A percentile compares a stretch with the other conserved stretches of the same genome.
Conservation (phyloP, 53 echinoderm and acorn worm species). For the Crossaster papposus region DNA sequence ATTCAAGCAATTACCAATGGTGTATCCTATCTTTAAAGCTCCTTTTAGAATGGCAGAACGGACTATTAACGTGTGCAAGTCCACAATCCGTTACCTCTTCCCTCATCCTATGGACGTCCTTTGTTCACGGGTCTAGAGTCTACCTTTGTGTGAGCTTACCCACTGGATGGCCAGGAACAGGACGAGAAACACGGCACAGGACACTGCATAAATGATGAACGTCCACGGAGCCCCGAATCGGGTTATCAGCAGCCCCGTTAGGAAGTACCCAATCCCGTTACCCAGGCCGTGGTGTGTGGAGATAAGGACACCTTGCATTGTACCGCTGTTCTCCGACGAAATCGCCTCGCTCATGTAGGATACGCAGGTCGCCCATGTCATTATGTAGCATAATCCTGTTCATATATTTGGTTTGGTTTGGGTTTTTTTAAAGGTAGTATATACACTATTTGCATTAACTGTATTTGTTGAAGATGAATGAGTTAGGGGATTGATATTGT, state of each 20-base stretch:
- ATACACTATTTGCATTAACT: no score
- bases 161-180: constrained; percentile 65
- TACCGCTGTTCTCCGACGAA: constrained; percentile 62
- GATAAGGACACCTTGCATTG: constrained; percentile 76
- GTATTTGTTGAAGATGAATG: no score
- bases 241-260: constrained; percentile 70
- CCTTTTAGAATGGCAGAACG: no score
- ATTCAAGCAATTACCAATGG: no score
- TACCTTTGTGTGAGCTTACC: constrained; percentile 60
- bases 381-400: constrained; percentile 68
- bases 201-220: constrained; percentile 66
- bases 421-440: no score
- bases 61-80: no score
- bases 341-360: constrained; percentile 75
- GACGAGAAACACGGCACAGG: constrained; percentile 52
- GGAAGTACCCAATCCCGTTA: constrained; percentile 67
- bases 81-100: no score
- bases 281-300: constrained; percentile 82
- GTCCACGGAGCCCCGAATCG: constrained; percentile 68
- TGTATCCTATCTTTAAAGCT: no score
- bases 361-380: constrained; percentile 72
- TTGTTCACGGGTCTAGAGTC: no score
- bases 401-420: no score
- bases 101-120: no score
- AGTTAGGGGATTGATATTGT: no score